A percentile compares a stretch with the other conserved stretches of the same genome.
Conservation (phyloP, 1,140 invertebrate genomes). For the Bacillus rossius region DNA sequence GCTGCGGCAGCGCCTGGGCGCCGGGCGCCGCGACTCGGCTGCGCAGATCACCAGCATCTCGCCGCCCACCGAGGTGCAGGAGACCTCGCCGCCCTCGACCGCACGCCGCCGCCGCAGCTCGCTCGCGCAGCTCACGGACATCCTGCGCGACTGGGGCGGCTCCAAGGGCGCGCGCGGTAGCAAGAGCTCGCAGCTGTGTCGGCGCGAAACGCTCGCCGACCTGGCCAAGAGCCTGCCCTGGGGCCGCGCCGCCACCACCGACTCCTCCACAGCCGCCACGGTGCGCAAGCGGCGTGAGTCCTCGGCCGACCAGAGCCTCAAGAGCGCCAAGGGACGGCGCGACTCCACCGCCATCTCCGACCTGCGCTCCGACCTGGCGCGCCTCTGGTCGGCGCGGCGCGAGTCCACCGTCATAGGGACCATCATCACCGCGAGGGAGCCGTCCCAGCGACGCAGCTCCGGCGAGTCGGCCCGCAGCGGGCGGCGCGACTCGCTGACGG, state of each 20-base stretch:
- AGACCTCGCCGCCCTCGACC: conserved; percentile 52
- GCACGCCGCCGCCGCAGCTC: conserved; percentile 72
- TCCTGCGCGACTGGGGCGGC: conserved; percentile 78
- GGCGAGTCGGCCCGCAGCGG: conserved; percentile 36
- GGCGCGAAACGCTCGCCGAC: conserved; percentile 80
- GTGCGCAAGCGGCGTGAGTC: conserved; percentile 67
- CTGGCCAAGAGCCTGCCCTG: conserved; percentile 67
- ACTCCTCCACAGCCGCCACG: conserved; percentile 25
- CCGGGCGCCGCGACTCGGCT: conserved; percentile 75
- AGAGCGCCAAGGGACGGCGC: conserved; percentile 53
- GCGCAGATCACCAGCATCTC: conserved; percentile 81
- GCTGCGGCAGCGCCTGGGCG: conserved; percentile 62
- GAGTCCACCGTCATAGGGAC: conserved; percentile 43
- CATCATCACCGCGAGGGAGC: conserved; percentile 40
- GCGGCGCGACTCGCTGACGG: conserved; percentile 23
- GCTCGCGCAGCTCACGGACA: conserved; percentile 80
- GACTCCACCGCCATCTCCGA: conserved; percentile 53
- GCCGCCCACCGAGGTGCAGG: conserved; percentile 62
- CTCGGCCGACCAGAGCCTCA: conserved; percentile 75
- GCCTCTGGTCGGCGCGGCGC: conserved; percentile 55
- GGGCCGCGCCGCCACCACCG: conserved; percentile 48
- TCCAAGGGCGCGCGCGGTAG: not conserved
- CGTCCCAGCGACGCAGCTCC: conserved; percentile 47
- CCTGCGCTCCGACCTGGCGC: conserved; percentile 63
- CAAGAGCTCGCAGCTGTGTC: conserved; percentile 54